Conservation (phyloP, 2,797 vertebrate genomes). For the Luscinia luscinia region DNA sequence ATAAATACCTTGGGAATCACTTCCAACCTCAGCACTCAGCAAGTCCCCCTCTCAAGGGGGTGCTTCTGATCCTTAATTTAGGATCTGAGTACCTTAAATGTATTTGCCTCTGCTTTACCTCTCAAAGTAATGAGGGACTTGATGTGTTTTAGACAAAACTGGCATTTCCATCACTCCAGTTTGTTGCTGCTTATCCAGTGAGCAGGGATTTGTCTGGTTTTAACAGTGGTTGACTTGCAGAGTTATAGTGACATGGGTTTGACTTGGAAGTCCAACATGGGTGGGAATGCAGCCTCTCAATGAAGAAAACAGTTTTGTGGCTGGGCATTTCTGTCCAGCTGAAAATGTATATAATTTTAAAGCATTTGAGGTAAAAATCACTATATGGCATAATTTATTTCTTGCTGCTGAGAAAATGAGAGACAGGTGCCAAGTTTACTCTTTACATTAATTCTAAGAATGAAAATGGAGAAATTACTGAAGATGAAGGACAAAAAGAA, state of each 20-base stretch:
- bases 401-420: neutral
- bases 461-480: neutral
- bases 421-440: neutral
- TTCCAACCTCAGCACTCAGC: neutral
- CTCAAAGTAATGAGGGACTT: neutral
- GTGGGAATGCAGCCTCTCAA: neutral
- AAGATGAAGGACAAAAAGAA: neutral
- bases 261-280: neutral
- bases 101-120: neutral
- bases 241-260: neutral
- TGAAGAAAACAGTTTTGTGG: neutral
- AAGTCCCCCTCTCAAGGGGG: fast-evolving
- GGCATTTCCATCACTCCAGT: neutral
- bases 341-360: neutral
- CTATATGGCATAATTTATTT: neutral
- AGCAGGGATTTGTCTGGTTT: neutral
- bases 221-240: neutral
- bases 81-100: neutral
- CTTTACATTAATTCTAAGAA: neutral
- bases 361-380: neutral
- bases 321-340: neutral
- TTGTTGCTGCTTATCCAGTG: neutral
- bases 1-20: fast-evolving
- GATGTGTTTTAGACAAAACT: neutral
- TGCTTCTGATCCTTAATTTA: neutral